Percentiles rank a stretch among this genome's conserved stretches.
These are phyloP conservation scores for Aphaenogaster rudis DNA, from an alignment of 1,140 invertebrate species.

Conservation along the genomic window DNA sequence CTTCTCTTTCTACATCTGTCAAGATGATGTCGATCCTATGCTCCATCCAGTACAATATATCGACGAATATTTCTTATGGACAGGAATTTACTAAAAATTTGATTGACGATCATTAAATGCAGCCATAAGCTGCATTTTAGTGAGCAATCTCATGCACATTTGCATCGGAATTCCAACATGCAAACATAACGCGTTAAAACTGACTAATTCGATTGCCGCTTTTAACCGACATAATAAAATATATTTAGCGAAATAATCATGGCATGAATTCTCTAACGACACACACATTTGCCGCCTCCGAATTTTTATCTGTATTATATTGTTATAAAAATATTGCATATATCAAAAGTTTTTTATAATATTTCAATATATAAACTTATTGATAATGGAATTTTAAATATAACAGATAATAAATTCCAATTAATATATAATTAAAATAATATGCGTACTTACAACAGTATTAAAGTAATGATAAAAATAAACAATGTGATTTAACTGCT, in stretches of 20 bases:
- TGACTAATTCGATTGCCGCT: constrained; percentile 67
- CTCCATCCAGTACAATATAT: too few relatives aligned
- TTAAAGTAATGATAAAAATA: constrained; percentile 44
- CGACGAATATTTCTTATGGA: too few relatives aligned
- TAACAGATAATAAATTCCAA: not conserved
- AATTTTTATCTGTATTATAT: not conserved
- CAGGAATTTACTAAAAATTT: not conserved
- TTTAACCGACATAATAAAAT: constrained; percentile 61
- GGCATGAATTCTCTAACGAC: not conserved
- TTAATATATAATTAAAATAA: constrained; percentile 35
- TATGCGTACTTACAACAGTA: constrained; percentile 6
- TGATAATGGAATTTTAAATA: constrained; percentile 10
- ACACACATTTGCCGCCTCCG: not conserved
- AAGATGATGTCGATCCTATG: too few relatives aligned
- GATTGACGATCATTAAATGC: constrained; percentile 17
- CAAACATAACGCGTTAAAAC: constrained; percentile 49
- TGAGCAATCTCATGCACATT: not conserved
- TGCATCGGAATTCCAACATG: constrained; percentile 10
- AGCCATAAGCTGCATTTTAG: not conserved
- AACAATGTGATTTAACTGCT: not conserved
- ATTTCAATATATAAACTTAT: not conserved
- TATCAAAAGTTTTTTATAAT: not conserved
- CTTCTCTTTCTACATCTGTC: too few relatives aligned
- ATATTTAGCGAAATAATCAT: constrained; percentile 43
- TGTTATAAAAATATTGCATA: not conserved